These are phyloP conservation scores for Cisticola juncidis DNA, from an alignment of 2,113 vertebrate genomes.

Conservation along the genomic window DNA sequence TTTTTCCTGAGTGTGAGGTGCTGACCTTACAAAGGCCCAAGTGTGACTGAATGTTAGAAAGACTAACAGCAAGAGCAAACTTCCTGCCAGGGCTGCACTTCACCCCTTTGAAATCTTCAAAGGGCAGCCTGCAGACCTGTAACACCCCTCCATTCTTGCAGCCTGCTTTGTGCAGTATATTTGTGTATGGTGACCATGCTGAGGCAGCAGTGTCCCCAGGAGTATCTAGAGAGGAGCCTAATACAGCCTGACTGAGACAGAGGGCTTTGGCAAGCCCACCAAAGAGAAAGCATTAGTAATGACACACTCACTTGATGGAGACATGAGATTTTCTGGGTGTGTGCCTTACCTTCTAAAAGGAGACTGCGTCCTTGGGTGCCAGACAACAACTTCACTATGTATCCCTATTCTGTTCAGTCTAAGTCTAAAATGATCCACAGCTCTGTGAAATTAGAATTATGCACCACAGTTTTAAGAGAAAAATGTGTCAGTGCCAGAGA, in stretches of 20 bases:
- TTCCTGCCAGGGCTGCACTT: fast-evolving
- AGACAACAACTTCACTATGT: neutral
- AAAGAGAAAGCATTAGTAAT: neutral
- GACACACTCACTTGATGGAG: neutral
- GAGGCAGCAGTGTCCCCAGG: neutral
- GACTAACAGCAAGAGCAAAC: neutral
- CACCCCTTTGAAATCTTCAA: neutral
- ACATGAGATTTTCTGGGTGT: neutral
- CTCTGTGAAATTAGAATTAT: neutral
- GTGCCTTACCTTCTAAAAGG: neutral
- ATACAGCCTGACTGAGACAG: neutral
- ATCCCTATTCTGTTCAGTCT: neutral
- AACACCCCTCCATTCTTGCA: neutral
- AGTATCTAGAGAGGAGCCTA: fast-evolving
- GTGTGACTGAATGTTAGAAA: neutral
- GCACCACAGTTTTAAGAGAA: neutral
- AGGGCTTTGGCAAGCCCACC: neutral
- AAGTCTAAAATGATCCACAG: neutral
- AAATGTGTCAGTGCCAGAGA: neutral
- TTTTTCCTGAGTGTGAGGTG: neutral
- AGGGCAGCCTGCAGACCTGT: neutral
- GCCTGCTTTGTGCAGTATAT: neutral
- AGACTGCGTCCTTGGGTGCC: neutral
- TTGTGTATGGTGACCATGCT: neutral
- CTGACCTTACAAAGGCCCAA: neutral